phyloP scores from a whole-genome alignment of 2,113 vertebrate species.

The Tringa solitaria region DNA sequence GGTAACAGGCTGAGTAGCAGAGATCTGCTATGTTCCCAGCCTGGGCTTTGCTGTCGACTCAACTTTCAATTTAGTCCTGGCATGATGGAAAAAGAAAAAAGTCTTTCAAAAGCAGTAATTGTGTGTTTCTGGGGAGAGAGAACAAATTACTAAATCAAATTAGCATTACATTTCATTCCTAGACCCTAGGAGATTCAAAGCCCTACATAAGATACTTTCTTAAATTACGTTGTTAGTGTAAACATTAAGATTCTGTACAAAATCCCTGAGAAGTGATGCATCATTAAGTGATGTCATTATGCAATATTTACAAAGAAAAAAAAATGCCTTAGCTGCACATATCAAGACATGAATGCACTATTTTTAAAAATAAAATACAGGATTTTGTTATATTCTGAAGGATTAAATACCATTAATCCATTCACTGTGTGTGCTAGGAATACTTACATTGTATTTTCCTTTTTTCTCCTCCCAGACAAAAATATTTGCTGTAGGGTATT shows the following conservation, averaged over 20 bases:
- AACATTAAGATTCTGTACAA: conserved; percentile 34
- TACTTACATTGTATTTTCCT: neutral
- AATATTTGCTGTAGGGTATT: conserved; percentile 11
- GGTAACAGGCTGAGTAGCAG: neutral
- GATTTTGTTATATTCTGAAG: neutral
- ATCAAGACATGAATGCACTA: neutral
- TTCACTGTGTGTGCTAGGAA: neutral
- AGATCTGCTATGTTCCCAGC: conserved; percentile 7
- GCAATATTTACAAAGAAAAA: neutral
- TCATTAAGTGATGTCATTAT: neutral
- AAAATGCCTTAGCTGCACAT: neutral
- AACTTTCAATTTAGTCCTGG: conserved; percentile 41
- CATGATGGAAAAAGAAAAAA: conserved; percentile 32
- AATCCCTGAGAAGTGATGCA: conserved; percentile 8
- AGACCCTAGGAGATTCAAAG: conserved; percentile 32
- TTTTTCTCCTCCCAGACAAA: neutral
- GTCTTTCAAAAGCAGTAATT: conserved; percentile 48
- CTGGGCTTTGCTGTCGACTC: conserved; percentile 11
- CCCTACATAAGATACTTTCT: conserved; percentile 59
- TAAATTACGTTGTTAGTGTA: conserved; percentile 39
- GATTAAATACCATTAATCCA: neutral
- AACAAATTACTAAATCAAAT: conserved; percentile 68
- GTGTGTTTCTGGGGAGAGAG: conserved; percentile 46
- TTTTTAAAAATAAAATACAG: neutral
- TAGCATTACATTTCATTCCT: conserved; percentile 62